Base-by-base conservation (phyloP, 2,797 vertebrate species). In the Malacoctenus gilli region DNA sequence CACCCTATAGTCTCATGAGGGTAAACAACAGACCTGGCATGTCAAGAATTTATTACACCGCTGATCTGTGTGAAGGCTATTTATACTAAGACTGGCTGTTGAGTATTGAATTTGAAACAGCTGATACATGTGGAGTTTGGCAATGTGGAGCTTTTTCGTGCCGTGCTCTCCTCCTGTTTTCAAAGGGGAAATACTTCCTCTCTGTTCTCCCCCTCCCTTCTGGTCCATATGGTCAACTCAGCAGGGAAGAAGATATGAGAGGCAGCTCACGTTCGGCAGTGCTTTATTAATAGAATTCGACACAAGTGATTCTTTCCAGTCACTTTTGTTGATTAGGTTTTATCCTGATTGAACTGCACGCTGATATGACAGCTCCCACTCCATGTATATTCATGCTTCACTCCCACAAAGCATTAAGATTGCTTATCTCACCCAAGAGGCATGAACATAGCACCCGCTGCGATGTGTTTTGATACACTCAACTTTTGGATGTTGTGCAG, bases 151-250 rank as follows among this genome's bases (percentile, higher is more conserved):
- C 58, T 36, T 52, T 46, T 78, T 85, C 61, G 69, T 62, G 64
- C 9, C 0, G 57, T 3, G 49, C 53, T 68, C 22, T 58, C 65
- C 67, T 74, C 38, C 65, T 80, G 71, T 64, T 78, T 78, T 84
- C 51, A 80, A 71, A 75, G 59, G 34, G 59, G 60, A 69, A 72
- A 61, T 10, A 55, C 75, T 73, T 79, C 72, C 77, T 73, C 59
- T 76, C 53, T 46, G 15, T 52, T 42, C 39, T 47, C 60, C 36
- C 53, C 53, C 16, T 74, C 36, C 46, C 68, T 62, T 70, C 59
- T 36, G 66, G 76, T 80, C 83, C 77, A 83, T 87, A 85, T 87
- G 82, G 64, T 76, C 66, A 49, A 30, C 68, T 63, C 73, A 54
- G 50, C 73, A 76, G 80, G 79, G 64, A 74, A 40, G 62, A 50